phyloP scores from a whole-genome alignment of 2,888 invertebrate species.

The Drosophila cracens region DNA sequence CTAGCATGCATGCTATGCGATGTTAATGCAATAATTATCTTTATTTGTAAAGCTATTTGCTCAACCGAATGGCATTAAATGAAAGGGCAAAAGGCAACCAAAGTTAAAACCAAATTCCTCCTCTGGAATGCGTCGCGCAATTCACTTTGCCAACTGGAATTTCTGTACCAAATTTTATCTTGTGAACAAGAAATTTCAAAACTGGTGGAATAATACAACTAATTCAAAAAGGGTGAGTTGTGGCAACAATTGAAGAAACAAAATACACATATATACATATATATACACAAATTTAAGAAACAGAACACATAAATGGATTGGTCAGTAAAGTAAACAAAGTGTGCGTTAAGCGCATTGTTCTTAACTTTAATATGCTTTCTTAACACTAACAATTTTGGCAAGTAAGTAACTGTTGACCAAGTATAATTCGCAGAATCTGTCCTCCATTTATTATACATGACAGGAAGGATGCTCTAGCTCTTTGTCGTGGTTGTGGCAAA shows the following conservation, averaged over 20 bases:
- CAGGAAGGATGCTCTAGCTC: not conserved
- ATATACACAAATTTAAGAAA: slow-evolving; percentile 8
- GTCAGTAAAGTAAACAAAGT: not conserved
- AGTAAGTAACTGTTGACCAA: not conserved
- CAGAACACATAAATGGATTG: not conserved
- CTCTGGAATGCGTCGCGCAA: slow-evolving; percentile 63
- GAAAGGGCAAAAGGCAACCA: slow-evolving; percentile 49
- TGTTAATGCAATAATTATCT: slow-evolving; percentile 62
- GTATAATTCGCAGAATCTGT: not conserved
- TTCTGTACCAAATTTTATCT: slow-evolving; percentile 57
- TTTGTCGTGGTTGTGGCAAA: not conserved
- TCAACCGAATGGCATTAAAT: slow-evolving; percentile 30
- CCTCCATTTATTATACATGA: not conserved
- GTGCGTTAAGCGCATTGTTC: not conserved
- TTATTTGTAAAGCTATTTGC: slow-evolving; percentile 52
- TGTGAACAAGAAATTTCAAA: slow-evolving; percentile 50
- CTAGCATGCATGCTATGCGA: slow-evolving; percentile 9
- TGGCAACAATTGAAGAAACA: slow-evolving; percentile 31
- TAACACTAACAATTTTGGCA: not conserved
- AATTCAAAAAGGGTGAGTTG: slow-evolving; percentile 33
- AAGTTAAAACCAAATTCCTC: slow-evolving; percentile 59
- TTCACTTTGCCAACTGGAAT: slow-evolving; percentile 64
- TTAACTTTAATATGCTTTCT: not conserved
- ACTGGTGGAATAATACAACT: slow-evolving; percentile 47
- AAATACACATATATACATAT: not conserved